These are phyloP conservation scores for Selenia dentaria DNA, from an alignment of 2,888 invertebrate species.

Conservation along the genomic window DNA sequence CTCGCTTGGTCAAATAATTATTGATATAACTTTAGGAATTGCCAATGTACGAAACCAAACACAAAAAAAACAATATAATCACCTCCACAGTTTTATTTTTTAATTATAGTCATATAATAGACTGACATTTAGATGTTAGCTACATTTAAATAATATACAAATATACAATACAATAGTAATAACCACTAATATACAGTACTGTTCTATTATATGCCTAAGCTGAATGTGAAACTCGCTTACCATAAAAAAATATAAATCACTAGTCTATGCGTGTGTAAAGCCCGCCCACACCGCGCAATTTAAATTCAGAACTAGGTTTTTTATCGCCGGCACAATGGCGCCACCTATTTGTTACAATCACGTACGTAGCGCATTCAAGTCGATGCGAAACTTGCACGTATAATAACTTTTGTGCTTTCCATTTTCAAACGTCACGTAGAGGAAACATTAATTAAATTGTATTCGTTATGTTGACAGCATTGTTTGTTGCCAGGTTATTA, in stretches of 20 bases:
- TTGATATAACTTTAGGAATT: too few relatives aligned
- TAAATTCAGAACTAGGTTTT: slow-evolving; percentile 46
- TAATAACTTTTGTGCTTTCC: slow-evolving; percentile 54
- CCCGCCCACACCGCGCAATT: slow-evolving; percentile 43
- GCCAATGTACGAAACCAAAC: too few relatives aligned
- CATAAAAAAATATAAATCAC: slow-evolving; percentile 16
- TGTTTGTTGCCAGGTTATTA: slow-evolving; percentile 29
- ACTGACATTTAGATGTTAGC: too few relatives aligned
- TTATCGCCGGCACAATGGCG: slow-evolving; percentile 54
- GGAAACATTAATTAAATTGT: slow-evolving; percentile 41
- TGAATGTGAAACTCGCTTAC: slow-evolving; percentile 2
- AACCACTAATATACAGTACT: too few relatives aligned
- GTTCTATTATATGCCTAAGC: too few relatives aligned
- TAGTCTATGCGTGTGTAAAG: slow-evolving; percentile 25
- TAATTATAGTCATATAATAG: too few relatives aligned
- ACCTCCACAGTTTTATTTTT: too few relatives aligned
- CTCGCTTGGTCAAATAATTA: too few relatives aligned
- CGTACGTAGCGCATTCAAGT: slow-evolving; percentile 52
- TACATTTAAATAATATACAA: too few relatives aligned
- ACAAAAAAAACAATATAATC: too few relatives aligned
- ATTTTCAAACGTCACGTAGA: slow-evolving; percentile 69
- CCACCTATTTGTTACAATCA: slow-evolving; percentile 66
- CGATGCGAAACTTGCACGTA: slow-evolving; percentile 56
- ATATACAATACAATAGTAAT: too few relatives aligned
- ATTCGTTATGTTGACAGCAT: slow-evolving; percentile 30